These are phyloP conservation scores for Enteromius mattozi DNA, from an alignment of 2,797 vertebrate species.

Conservation along the genomic window DNA sequence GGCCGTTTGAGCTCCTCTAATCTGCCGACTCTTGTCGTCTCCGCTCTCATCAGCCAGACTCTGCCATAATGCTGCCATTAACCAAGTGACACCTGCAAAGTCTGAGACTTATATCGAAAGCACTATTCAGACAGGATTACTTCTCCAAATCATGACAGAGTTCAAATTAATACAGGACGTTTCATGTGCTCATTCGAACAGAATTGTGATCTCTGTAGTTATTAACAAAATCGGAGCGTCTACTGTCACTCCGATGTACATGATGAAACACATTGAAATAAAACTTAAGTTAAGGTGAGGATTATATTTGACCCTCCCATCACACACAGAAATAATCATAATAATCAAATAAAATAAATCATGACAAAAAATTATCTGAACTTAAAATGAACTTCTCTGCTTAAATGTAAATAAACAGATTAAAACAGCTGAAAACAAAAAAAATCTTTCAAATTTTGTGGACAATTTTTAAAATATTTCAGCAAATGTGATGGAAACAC, in stretches of 20 bases:
- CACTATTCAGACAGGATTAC: slow-evolving; percentile 15
- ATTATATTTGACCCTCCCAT: background rate
- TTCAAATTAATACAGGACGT: background rate
- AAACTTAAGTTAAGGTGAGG: background rate
- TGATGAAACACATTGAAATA: slow-evolving; percentile 23
- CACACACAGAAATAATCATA: background rate
- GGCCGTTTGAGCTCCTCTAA: slow-evolving; percentile 38
- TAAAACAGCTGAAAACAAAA: too few relatives aligned
- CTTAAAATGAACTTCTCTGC: too few relatives aligned
- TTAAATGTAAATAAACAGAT: background rate
- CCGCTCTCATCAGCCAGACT: slow-evolving; percentile 32
- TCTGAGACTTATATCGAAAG: slow-evolving; percentile 16
- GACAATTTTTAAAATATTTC: too few relatives aligned
- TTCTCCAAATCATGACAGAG: background rate
- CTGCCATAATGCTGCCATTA: slow-evolving; percentile 28
- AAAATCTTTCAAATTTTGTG: too few relatives aligned
- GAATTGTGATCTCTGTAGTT: background rate
- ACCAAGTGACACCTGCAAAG: slow-evolving; percentile 25
- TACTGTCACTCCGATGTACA: background rate
- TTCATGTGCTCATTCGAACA: slow-evolving; percentile 3
- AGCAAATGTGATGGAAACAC: slow-evolving; percentile 10
- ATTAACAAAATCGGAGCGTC: background rate
- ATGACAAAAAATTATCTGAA: too few relatives aligned
- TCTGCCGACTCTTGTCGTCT: slow-evolving; percentile 26
- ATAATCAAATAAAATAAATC: background rate